Percentiles rank a stretch among this genome's conserved stretches.
Evolutionary conservation across 2,113 vertebrate genomes (phyloP).

Genomic region (Brienomyrus brachyistius): DNA sequence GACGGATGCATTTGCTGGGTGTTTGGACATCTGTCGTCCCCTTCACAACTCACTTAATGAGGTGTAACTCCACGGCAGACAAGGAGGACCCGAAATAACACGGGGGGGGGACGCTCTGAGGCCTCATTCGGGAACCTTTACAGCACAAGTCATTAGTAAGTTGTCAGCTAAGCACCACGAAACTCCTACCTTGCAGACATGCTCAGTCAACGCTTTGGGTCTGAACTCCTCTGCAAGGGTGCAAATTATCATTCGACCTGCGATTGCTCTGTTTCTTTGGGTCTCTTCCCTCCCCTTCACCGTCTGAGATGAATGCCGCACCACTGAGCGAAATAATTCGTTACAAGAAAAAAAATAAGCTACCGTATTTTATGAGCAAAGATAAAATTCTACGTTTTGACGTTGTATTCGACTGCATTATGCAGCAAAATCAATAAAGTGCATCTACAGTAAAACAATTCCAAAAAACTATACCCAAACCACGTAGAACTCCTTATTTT

Average conservation of each 20-base stretch:
- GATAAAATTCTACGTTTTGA: neutral
- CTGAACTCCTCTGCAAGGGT: neutral
- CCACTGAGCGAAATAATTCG: neutral
- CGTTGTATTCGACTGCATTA: neutral
- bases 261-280: neutral
- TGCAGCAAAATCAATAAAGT: neutral
- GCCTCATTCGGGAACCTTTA: constrained; percentile 33
- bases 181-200: constrained; percentile 19
- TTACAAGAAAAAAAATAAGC: neutral
- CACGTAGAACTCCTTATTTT: neutral
- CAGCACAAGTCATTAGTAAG: constrained; percentile 55
- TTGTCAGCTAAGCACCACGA: constrained; percentile 47
- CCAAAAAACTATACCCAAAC: neutral
- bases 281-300: neutral
- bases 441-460: neutral
- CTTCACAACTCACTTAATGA: constrained; percentile 40
- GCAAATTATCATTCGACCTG: neutral
- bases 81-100: constrained; percentile 46
- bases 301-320: neutral
- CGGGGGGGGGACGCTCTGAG: constrained; percentile 40
- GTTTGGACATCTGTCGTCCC: constrained; percentile 59
- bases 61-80: constrained; percentile 47
- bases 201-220: neutral
- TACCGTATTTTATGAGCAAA: neutral
- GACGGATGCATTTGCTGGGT: constrained; percentile 54